Percentiles rank a stretch among this genome's conserved stretches.
phyloP scores from a whole-genome alignment of 2,888 invertebrate genomes.

The Morpho deidamia region DNA sequence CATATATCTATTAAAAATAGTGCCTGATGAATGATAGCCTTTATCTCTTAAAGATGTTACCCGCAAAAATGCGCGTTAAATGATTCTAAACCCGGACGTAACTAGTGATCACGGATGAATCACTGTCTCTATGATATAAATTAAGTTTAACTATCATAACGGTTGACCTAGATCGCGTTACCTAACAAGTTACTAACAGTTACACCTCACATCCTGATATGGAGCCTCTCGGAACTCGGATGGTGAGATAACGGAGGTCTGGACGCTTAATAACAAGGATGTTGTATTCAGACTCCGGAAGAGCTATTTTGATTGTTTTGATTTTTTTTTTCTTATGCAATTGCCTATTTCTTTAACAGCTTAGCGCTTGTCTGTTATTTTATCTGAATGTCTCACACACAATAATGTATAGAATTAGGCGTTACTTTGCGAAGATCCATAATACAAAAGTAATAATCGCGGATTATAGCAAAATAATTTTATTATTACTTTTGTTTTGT shows the following conservation, averaged over 20 bases:
- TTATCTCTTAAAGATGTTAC: no score
- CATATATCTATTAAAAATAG: no score
- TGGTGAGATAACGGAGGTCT: constrained; percentile 62
- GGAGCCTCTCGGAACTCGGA: constrained; percentile 60
- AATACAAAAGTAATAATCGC: no score
- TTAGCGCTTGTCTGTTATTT: no score
- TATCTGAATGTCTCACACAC: no score
- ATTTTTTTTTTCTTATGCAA: not conserved
- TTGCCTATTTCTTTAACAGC: no score
- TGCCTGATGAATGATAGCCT: no score
- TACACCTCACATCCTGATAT: constrained; percentile 56
- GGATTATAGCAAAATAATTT: no score
- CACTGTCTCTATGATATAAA: constrained; percentile 35
- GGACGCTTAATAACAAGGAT: constrained; percentile 39
- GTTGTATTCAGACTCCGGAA: constrained; percentile 2
- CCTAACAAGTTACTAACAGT: constrained; percentile 55
- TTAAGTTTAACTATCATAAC: constrained; percentile 48
- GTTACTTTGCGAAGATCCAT: no score
- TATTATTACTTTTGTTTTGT: no score
- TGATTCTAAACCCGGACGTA: constrained; percentile 4
- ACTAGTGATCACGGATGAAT: constrained; percentile 14
- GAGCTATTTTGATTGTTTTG: constrained; percentile 11
- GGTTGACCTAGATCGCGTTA: constrained; percentile 60
- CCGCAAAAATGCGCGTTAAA: not conserved
- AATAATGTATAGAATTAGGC: no score